These are phyloP conservation scores for Desmophyllum pertusum DNA, from an alignment of 92 coral and sea anemone species.

Conservation along the genomic window DNA sequence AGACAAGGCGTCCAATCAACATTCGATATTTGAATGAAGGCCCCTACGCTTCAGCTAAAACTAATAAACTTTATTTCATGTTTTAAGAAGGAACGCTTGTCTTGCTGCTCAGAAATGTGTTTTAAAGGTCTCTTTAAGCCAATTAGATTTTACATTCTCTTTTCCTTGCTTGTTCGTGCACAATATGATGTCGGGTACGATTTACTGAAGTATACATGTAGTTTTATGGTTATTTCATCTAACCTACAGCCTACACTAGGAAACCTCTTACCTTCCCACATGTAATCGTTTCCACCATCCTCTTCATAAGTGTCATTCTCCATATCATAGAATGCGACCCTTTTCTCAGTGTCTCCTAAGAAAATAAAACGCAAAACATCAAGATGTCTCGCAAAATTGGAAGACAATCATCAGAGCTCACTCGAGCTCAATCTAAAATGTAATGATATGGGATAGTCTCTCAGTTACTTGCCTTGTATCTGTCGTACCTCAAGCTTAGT, in stretches of 20 bases:
- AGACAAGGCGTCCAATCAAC: neutral
- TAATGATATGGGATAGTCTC: too few relatives aligned
- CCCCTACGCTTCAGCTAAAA: neutral
- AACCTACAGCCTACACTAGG: neutral
- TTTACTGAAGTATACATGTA: neutral
- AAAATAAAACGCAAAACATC: neutral
- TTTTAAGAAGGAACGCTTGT: too few relatives aligned
- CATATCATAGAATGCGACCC: conserved; percentile 76
- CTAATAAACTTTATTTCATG: neutral
- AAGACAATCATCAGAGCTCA: neutral
- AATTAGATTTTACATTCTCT: neutral
- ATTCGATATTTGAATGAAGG: neutral
- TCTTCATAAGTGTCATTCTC: conserved; percentile 61
- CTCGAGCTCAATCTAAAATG: too few relatives aligned
- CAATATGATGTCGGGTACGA: neutral
- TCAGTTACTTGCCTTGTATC: conserved; percentile 60
- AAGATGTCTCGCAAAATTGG: neutral
- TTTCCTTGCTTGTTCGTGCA: neutral
- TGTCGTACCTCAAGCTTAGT: conserved; percentile 69
- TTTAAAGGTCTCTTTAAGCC: too few relatives aligned
- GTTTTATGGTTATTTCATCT: neutral
- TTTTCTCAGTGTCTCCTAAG: conserved; percentile 56
- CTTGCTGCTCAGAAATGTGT: too few relatives aligned
- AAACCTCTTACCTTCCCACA: conserved; percentile 61
- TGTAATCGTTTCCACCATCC: conserved; percentile 24